Evolutionary conservation across 2,113 vertebrate species (phyloP).

Genomic region (Meleagris gallopavo): DNA sequence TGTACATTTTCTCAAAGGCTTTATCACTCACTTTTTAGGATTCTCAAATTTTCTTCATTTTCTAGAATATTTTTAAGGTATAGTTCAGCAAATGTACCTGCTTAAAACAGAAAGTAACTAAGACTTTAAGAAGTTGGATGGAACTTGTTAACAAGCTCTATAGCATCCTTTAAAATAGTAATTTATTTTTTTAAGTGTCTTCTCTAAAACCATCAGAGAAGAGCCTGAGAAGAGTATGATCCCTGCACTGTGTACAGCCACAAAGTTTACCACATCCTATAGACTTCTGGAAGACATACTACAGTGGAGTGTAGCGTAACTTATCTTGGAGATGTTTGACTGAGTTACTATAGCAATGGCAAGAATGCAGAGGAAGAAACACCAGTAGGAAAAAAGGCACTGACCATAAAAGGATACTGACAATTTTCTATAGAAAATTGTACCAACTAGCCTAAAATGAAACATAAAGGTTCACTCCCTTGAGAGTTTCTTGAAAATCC

Average conservation of each 20-base stretch:
- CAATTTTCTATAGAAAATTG: constrained; percentile 33
- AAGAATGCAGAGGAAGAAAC: constrained; percentile 46
- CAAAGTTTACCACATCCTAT: constrained; percentile 1
- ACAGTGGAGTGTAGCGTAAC: constrained; percentile 23
- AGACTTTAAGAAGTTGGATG: constrained; percentile 14
- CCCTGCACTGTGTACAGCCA: background rate
- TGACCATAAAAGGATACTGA: background rate
- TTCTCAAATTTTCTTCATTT: background rate
- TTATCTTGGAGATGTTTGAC: constrained; percentile 21
- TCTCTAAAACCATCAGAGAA: constrained; percentile 53
- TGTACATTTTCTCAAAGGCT: background rate
- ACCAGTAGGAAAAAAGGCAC: background rate
- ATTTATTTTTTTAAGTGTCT: constrained; percentile 68
- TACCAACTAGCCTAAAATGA: background rate
- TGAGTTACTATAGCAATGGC: constrained; percentile 51
- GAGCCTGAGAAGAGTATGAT: constrained; percentile 21
- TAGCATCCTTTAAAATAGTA: constrained; percentile 40
- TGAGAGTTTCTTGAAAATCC: constrained; percentile 37
- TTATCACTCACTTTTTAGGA: background rate
- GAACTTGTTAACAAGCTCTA: constrained; percentile 30
- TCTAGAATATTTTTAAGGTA: background rate
- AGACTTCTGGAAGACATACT: constrained; percentile 29
- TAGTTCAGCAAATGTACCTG: background rate
- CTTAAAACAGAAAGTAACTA: background rate
- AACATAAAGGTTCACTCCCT: constrained; percentile 11